Evolutionary conservation across 2,113 vertebrate genomes (phyloP).

Genomic region (Spheniscus mendiculus): DNA sequence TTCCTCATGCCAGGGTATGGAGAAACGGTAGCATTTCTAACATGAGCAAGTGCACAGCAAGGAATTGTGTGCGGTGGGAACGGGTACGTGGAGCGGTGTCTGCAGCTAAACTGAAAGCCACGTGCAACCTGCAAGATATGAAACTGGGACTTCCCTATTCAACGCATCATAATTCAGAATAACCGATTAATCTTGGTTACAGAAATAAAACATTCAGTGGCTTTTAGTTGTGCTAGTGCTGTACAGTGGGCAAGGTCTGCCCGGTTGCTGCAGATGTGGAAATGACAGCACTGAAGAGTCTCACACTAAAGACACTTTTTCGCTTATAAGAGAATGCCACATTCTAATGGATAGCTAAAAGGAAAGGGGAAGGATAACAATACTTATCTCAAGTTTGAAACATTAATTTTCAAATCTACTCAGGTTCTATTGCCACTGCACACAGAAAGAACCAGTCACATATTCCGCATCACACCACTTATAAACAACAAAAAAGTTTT

Average conservation of each 20-base stretch:
- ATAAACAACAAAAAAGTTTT: not conserved
- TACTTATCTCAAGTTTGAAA: not conserved
- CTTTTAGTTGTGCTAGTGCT: not conserved
- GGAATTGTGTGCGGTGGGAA: not conserved
- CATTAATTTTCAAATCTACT: not conserved
- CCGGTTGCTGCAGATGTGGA: not conserved
- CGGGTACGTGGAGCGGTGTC: not conserved
- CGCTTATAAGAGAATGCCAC: not conserved
- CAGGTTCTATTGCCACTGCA: not conserved
- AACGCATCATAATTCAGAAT: not conserved
- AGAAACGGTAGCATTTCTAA: not conserved
- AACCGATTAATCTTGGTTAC: not conserved
- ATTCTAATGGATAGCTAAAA: not conserved
- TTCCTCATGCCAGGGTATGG: not conserved
- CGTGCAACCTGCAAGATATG: not conserved
- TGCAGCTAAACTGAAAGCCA: not conserved
- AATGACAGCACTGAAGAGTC: not conserved
- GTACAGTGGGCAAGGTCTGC: not conserved
- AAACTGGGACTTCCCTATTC: not conserved
- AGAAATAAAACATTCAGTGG: not conserved
- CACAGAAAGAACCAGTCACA: not conserved
- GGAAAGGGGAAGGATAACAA: not conserved
- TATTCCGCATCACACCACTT: not conserved
- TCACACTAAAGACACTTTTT: not conserved
- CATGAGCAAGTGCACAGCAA: not conserved